Base-by-base conservation (phyloP, 1,140 invertebrate genomes). In the Aphelenchoides fujianensis region DNA sequence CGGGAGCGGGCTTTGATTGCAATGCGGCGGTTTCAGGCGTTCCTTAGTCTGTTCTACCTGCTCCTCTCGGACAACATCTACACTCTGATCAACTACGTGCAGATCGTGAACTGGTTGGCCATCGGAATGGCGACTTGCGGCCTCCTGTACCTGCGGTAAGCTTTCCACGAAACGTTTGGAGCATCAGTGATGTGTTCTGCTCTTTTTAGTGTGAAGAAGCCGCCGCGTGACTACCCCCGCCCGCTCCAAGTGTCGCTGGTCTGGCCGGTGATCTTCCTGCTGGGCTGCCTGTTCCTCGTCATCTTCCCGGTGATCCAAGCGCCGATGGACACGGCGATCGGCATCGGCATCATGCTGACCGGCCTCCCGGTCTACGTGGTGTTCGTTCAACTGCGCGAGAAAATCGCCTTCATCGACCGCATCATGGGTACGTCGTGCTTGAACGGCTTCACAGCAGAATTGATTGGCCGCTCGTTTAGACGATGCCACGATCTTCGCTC, bases 101-200 rank as follows among this genome's bases (percentile, higher is more conserved):
- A 95, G 72, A 97, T 98, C 85, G 94, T 95, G 12, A 97, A 94
- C 70, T 98, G 95, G 95, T 91, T 94, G 71, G 95, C 94, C 79
- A 98, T 99, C 85, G 96, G 95, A 36, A 90, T 95, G 0, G 92
- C 94, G 0, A 94, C 98, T 0, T 85, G 94, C 0, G 97, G 94
- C 79, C 87, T 98, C 1, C 92, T 97, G 0, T 92, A 91, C 87
- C 88, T 98, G 27, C 88, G 96, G 72, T 95, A 90, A 88, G 92
- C 90, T 27, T 89, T 91, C 81, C 95, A 95, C 0, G 89, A 96
- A 79, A 85, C 93, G 54, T 87, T 89, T 30, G 87, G 95, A 78
- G 95, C 95, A 2, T 68, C 31, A 71, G 30, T 68, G 9, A 66
- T n/a, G n/a, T n/a, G n/a, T n/a, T n/a, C n/a, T n/a, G n/a, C n/a